Percentiles rank a stretch among this genome's conserved stretches.
These are phyloP conservation scores for Malurus melanocephalus DNA, from an alignment of 2,113 vertebrate species.

Conservation along the genomic window DNA sequence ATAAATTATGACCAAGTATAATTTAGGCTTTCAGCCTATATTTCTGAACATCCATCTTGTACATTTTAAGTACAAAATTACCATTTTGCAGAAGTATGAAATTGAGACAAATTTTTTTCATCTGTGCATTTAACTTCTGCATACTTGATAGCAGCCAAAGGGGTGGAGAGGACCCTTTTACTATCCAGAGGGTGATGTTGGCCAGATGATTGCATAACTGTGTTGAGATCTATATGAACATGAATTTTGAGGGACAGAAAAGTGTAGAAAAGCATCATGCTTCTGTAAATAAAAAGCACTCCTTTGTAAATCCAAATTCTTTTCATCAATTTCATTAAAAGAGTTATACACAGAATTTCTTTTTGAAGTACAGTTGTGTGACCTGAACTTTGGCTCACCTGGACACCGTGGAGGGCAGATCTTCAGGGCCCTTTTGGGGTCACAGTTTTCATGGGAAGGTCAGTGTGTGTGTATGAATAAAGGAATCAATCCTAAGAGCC, in stretches of 20 bases:
- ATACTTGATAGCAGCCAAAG: slow-evolving; percentile 82
- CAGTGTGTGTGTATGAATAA: neutral
- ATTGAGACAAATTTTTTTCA: slow-evolving; percentile 84
- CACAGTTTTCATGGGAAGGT: neutral
- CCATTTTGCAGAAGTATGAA: slow-evolving; percentile 86
- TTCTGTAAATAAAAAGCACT: slow-evolving; percentile 7
- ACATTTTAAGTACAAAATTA: slow-evolving; percentile 89
- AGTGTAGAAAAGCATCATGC: neutral
- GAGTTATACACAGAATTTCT: neutral
- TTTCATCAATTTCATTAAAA: neutral
- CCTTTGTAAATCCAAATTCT: neutral
- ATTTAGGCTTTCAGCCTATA: slow-evolving; percentile 93
- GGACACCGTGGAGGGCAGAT: neutral
- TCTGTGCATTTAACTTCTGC: slow-evolving; percentile 81
- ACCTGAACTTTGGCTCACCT: neutral
- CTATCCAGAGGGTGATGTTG: slow-evolving; percentile 71
- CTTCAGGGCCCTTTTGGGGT: neutral
- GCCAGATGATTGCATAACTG: slow-evolving; percentile 59
- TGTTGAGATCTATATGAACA: slow-evolving; percentile 57
- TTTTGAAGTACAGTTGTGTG: neutral
- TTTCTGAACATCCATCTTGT: slow-evolving; percentile 88
- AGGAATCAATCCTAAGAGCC: neutral
- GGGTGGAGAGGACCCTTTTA: slow-evolving; percentile 76
- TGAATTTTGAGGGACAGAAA: slow-evolving; percentile 29
- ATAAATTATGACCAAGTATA: slow-evolving; percentile 98